Evolutionary conservation across 2,797 vertebrate genomes (phyloP).

Genomic region (Cryptoprocta ferox): DNA sequence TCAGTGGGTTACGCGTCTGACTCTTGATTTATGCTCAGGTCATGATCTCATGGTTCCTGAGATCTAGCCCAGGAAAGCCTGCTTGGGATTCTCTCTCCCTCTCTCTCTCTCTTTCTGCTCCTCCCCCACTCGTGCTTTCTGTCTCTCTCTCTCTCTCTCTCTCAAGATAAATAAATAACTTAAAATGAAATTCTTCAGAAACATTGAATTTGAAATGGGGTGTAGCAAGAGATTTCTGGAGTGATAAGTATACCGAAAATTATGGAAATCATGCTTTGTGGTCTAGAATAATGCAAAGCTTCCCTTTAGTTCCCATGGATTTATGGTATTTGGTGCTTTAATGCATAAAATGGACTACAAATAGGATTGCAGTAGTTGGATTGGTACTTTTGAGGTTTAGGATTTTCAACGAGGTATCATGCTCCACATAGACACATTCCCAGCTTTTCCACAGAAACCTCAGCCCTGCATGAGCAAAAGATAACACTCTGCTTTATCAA

Average conservation of each 20-base stretch:
- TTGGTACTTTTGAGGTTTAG: not conserved
- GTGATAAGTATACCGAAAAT: not conserved
- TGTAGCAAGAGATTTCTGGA: not conserved
- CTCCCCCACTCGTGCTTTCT: too few species aligned
- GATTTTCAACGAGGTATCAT: not conserved
- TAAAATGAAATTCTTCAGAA: not conserved
- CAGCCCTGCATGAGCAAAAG: not conserved
- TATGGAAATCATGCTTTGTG: not conserved
- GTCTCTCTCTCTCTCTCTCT: too few species aligned
- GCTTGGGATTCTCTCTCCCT: too few species aligned
- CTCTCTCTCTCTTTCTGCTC: too few species aligned
- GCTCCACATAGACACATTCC: not conserved
- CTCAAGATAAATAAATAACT: too few species aligned
- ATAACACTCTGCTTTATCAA: not conserved
- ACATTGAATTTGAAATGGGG: not conserved
- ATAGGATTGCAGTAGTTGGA: not conserved
- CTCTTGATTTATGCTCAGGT: too few species aligned
- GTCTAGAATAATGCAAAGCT: not conserved
- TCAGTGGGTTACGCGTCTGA: too few species aligned
- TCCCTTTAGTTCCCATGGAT: not conserved
- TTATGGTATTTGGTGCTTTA: not conserved
- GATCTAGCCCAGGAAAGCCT: too few species aligned
- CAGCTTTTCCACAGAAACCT: conserved; percentile 1
- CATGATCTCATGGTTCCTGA: too few species aligned
- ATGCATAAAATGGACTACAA: not conserved